phyloP scores from a whole-genome alignment of 2,113 vertebrate species.

The Ginglymostoma cirratum region DNA sequence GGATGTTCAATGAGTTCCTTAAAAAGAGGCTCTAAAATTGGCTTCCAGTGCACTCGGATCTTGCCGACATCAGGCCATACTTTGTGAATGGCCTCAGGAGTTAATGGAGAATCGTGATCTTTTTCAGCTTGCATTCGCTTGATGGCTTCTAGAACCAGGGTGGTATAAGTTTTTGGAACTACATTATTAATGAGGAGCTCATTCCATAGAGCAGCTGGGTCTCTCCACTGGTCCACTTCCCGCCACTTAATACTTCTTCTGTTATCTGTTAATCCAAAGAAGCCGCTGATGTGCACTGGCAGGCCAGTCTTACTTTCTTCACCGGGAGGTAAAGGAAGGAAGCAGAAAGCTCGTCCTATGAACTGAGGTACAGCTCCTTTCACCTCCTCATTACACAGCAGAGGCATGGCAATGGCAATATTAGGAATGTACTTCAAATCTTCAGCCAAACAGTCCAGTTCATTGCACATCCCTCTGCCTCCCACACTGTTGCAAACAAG shows the following conservation, averaged over 20 bases:
- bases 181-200: slow-evolving; percentile 78
- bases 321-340: slow-evolving; percentile 86
- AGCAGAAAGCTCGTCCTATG: slow-evolving; percentile 89
- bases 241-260: slow-evolving; percentile 96
- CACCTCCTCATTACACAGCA: slow-evolving; percentile 57
- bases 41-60: slow-evolving; percentile 77
- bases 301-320: slow-evolving; percentile 93
- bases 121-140: slow-evolving; percentile 69
- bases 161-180: slow-evolving; percentile 80
- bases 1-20: slow-evolving; percentile 71
- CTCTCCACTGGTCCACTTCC: slow-evolving; percentile 92
- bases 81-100: slow-evolving; percentile 66
- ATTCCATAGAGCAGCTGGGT: slow-evolving; percentile 93
- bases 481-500: slow-evolving; percentile 90
- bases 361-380: slow-evolving; percentile 70
- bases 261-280: slow-evolving; percentile 96
- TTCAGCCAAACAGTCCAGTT: slow-evolving; percentile 84
- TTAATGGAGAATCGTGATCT: slow-evolving; percentile 71
- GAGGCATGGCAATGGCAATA: slow-evolving; percentile 82
- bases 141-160: slow-evolving; percentile 77
- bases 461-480: slow-evolving; percentile 76
- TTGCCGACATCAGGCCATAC: slow-evolving; percentile 78
- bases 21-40: slow-evolving; percentile 77
- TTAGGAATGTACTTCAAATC: slow-evolving; percentile 88
- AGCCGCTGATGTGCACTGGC: slow-evolving; percentile 93